A percentile compares a stretch with the other conserved stretches of the same genome.
Evolutionary conservation across 2,888 invertebrate genomes (phyloP).

Genomic region (Platycnemis pennipes): DNA sequence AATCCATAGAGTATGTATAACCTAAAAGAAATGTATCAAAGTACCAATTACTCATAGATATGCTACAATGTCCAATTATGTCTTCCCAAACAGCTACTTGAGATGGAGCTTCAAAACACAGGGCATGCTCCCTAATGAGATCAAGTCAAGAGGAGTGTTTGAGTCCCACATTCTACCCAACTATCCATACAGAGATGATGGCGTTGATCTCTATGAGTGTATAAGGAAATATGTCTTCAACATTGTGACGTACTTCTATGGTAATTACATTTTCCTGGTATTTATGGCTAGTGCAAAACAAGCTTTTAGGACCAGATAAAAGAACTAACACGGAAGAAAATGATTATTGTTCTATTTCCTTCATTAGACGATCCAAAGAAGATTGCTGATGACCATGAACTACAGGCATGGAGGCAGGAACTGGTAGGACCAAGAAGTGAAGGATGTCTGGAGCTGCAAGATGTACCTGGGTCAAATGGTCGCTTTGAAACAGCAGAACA

Average conservation of each 20-base stretch:
- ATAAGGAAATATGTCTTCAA: conserved; percentile 78
- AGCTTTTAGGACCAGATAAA: neutral
- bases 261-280: conserved; percentile 74
- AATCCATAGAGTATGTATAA: too few relatives aligned
- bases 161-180: conserved; percentile 77
- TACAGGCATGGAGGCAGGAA: conserved; percentile 77
- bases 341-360: neutral
- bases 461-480: conserved; percentile 74
- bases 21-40: too few relatives aligned
- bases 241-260: conserved; percentile 78
- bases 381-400: conserved; percentile 75
- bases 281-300: neutral
- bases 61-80: too few relatives aligned
- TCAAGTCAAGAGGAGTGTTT: conserved; percentile 76
- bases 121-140: conserved; percentile 78
- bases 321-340: neutral
- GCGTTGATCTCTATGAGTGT: conserved; percentile 77
- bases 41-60: too few relatives aligned
- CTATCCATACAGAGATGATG: conserved; percentile 79
- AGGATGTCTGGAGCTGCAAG: conserved; percentile 76
- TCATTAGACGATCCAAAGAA: conserved; percentile 76
- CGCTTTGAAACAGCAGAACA: conserved; percentile 32
- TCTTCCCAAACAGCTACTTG: conserved; percentile 70
- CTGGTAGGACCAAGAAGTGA: conserved; percentile 75
- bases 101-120: conserved; percentile 73